phyloP scores from a whole-genome alignment of 2,797 vertebrate genomes.

The Pogoniulus pusillus region DNA sequence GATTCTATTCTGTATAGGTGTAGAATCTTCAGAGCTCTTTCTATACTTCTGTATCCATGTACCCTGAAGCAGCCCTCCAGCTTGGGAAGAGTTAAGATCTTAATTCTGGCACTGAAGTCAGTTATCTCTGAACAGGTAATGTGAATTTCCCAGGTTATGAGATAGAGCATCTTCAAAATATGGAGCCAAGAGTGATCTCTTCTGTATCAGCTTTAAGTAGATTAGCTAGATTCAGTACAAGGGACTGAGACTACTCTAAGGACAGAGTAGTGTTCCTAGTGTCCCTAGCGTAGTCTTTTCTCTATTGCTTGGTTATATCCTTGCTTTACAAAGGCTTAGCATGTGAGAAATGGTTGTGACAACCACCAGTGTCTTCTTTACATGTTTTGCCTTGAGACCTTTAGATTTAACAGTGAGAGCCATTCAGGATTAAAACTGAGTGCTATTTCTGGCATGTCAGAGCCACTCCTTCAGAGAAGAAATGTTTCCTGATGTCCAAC shows the following conservation, averaged over 20 bases:
- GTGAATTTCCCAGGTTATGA: neutral
- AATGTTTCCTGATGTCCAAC: too few species aligned
- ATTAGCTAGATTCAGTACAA: neutral
- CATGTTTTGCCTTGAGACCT: neutral
- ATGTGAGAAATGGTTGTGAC: neutral
- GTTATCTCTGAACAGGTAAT: neutral
- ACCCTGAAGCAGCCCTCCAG: neutral
- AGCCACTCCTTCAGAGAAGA: neutral
- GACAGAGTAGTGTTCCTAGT: too few species aligned
- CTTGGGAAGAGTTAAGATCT: neutral
- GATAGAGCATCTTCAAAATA: neutral
- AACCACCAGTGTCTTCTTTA: neutral
- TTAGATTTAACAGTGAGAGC: constrained; percentile 3
- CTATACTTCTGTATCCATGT: neutral
- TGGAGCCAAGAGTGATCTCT: neutral
- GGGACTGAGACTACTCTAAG: neutral
- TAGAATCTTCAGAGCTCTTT: neutral
- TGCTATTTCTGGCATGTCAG: neutral
- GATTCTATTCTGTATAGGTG: neutral
- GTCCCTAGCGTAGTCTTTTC: neutral
- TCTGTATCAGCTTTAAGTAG: neutral
- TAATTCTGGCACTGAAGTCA: neutral
- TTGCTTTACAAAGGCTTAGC: neutral
- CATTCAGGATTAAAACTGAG: neutral
- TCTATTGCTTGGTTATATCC: neutral